Conservation (phyloP, 2,797 vertebrate species). For the Columba guinea region DNA sequence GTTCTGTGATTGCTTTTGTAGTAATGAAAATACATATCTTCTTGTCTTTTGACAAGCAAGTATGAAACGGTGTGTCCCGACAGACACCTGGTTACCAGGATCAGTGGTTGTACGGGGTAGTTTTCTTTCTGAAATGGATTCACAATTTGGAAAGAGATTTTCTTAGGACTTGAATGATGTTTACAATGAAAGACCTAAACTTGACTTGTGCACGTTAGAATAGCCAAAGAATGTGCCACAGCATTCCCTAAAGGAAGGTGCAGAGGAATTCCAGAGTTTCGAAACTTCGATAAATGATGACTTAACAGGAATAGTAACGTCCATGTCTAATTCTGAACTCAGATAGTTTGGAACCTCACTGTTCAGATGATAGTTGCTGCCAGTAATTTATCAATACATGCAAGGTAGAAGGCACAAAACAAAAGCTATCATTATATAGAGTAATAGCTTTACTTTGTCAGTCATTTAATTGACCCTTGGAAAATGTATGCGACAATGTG, state of each 20-base stretch:
- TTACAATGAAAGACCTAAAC: neutral
- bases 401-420: slow-evolving; percentile 8
- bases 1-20: neutral
- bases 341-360: neutral
- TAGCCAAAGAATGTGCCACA: neutral
- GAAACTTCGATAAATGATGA: neutral
- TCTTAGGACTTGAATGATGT: neutral
- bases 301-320: neutral
- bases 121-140: neutral
- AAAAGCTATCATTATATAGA: slow-evolving; percentile 39
- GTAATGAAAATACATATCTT: neutral
- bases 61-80: neutral
- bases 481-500: neutral
- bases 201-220: neutral
- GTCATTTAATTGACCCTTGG: slow-evolving; percentile 37
- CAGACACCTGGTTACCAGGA: fast-evolving
- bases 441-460: slow-evolving; percentile 25
- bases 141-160: neutral
- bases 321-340: neutral
- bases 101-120: neutral
- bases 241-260: neutral
- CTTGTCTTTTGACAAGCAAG: neutral
- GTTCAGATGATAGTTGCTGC: neutral
- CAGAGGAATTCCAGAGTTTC: neutral
- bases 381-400: slow-evolving; percentile 17